Evolutionary conservation across 2,888 invertebrate genomes (phyloP).

Genomic region (Noctua janthina): DNA sequence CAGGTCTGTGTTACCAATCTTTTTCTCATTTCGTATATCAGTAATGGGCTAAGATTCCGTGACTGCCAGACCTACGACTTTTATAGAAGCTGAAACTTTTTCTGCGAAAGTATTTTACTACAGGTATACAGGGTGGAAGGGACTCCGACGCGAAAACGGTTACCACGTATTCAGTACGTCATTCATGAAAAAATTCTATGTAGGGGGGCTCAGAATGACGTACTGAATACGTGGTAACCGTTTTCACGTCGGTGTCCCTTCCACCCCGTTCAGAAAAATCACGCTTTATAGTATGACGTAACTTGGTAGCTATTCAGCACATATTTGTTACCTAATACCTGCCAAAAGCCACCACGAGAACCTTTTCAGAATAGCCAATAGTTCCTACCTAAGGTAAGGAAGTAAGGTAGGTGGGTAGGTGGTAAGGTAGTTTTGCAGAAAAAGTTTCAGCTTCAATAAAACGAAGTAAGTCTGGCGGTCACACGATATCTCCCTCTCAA

Average conservation of each 20-base stretch:
- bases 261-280: background rate
- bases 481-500: background rate
- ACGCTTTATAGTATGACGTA: background rate
- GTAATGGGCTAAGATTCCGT: no score
- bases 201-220: no score
- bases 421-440: background rate
- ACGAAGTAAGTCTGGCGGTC: background rate
- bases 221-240: no score
- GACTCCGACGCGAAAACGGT: no score
- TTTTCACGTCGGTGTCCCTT: no score
- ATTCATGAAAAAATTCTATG: no score
- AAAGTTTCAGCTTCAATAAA: background rate
- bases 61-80: background rate
- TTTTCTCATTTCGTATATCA: background rate
- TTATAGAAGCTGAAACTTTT: background rate
- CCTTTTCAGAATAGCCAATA: background rate
- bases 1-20: background rate
- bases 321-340: background rate
- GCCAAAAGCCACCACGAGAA: background rate
- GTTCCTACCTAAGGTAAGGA: no score
- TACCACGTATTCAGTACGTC: no score
- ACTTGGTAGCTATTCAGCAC: background rate
- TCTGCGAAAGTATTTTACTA: background rate
- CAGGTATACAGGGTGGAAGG: no score
- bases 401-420: no score